Evolutionary conservation across 2,888 invertebrate species (phyloP).

Genomic region (Apantesis nais): DNA sequence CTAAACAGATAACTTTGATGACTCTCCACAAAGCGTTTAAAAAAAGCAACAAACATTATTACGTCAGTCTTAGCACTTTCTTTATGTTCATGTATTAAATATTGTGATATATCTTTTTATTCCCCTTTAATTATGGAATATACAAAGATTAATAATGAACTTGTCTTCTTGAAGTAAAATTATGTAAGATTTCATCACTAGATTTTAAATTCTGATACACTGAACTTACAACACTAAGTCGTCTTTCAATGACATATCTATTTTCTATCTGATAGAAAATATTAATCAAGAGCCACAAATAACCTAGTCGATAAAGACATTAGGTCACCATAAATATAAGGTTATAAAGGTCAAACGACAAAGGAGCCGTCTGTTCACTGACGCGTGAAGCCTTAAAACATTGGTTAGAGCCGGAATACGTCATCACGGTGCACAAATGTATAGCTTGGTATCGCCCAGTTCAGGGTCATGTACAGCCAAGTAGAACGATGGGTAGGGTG

Average conservation of each 20-base stretch:
- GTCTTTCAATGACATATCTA: not conserved
- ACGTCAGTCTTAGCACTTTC: no score
- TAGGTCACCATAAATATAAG: constrained; percentile 15
- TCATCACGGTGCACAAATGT: constrained; percentile 20
- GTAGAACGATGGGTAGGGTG: constrained; percentile 6
- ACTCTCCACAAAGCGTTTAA: no score
- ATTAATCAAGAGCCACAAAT: constrained; percentile 6
- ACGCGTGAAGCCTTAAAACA: constrained; percentile 33
- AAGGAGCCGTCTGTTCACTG: constrained; percentile 21
- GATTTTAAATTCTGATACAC: not conserved
- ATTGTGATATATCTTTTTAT: no score
- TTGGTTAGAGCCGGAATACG: constrained; percentile 27
- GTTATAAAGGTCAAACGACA: constrained; percentile 24
- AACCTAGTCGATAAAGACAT: constrained; percentile 7
- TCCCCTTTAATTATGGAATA: no score
- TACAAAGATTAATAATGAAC: no score
- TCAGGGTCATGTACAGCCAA: constrained; percentile 29
- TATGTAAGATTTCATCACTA: not conserved
- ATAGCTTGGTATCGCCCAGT: constrained; percentile 4
- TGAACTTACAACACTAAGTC: no score
- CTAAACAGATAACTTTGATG: no score
- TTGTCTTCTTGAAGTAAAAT: not conserved
- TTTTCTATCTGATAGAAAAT: not conserved
- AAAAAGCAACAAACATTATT: no score
- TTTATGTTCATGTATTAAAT: no score